Evolutionary conservation across 1,140 invertebrate species (phyloP).

Genomic region (Stenopsyche tienmushanensis): DNA sequence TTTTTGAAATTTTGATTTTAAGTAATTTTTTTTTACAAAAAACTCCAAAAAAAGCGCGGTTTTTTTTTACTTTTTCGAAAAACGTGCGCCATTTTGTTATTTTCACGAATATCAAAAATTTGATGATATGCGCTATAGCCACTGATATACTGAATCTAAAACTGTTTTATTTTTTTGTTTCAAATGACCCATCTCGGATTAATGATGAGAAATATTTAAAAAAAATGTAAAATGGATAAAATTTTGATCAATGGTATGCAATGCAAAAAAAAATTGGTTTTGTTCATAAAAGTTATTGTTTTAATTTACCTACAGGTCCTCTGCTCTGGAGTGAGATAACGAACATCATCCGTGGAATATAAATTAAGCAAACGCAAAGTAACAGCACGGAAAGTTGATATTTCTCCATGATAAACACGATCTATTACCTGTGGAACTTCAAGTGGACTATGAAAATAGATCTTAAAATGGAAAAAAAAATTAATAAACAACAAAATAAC

Average conservation of each 20-base stretch:
- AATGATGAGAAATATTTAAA: not conserved
- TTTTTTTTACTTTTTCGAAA: no score
- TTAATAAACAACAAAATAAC: slow-evolving; percentile 4
- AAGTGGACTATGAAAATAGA: slow-evolving; percentile 50
- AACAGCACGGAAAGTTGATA: slow-evolving; percentile 45
- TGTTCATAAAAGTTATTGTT: not conserved
- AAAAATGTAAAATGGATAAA: not conserved
- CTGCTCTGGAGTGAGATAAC: slow-evolving; percentile 47
- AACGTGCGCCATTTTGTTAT: no score
- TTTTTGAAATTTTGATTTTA: no score
- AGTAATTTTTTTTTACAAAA: no score
- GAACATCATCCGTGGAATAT: slow-evolving; percentile 46
- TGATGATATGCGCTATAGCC: no score
- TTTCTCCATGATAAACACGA: slow-evolving; percentile 44
- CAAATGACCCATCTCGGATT: no score
- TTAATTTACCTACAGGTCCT: slow-evolving; percentile 55
- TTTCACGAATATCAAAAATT: no score
- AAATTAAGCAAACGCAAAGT: slow-evolving; percentile 48
- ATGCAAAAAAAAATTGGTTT: no score
- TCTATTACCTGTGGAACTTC: slow-evolving; percentile 47
- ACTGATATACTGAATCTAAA: no score
- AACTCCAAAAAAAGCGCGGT: no score
- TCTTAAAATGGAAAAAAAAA: slow-evolving; percentile 41
- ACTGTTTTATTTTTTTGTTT: no score
- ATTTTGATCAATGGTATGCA: not conserved